Base-by-base conservation (phyloP, 1,140 invertebrate species). In the Oedothorax gibbosus region DNA sequence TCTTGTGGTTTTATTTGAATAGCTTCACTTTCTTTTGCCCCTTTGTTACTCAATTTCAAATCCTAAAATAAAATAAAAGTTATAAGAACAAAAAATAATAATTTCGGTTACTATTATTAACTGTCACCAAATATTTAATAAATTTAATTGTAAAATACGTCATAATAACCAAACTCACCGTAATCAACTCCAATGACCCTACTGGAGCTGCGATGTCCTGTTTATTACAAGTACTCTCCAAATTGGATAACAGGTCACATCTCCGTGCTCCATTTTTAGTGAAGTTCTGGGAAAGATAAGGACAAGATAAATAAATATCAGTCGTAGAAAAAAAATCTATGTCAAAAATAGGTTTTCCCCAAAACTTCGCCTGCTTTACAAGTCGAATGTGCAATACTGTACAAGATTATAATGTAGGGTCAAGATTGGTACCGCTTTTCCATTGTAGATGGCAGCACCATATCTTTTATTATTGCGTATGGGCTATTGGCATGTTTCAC, bases 1-100 rank as follows among this genome's bases (percentile, higher is more conserved):
- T 87, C 68, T 75, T 89, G 88, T 0, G 88, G 88, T 75, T 86
- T 88, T 20, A 89, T 66, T 75, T 89, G 88, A 12, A 88, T 85
- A 14, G 87, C 87, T 80, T 88, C 83, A 0, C 60, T 65, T 82
- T 88, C 72, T 21, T 66, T 78, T 11, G 77, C 66, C 4, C 85
- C 85, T 69, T 86, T 87, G 53, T 87, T 85, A 15, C 72, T 85
- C 51, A 86, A 51, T n/a, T 78, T 65, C 56, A 81, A 51, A 85
- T 88, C 75, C 49, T 83, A 18, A 15, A 79, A 56, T 15, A 62
- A 20, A 56, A 69, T 53, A 51, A 54, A 15, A 20, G 20, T 72
- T 50, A 50, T 71, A 11, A 56, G 51, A 56, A 21, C 0, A 49
- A 71, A 2, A 72, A 51, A n/a, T 53, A 51, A 71, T 8, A 53